Evolutionary conservation across 2,888 invertebrate species (phyloP).

Genomic region (Drosophila diplacantha): DNA sequence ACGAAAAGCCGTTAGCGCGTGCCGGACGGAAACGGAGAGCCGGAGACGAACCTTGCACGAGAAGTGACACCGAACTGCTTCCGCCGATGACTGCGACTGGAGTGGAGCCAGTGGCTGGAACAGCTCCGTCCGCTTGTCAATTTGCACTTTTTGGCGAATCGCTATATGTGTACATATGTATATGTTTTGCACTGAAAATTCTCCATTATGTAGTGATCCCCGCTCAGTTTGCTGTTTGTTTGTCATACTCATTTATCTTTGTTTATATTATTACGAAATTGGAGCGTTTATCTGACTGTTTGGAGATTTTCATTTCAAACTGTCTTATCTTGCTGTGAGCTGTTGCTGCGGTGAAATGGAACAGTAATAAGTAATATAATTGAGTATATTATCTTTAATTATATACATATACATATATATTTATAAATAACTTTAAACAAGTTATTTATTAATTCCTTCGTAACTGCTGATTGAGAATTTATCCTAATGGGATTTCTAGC

Average conservation of each 20-base stretch:
- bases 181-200: slow-evolving; percentile 12
- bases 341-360: not conserved
- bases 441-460: not conserved
- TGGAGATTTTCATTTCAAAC: slow-evolving; percentile 49
- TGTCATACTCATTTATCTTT: slow-evolving; percentile 41
- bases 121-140: slow-evolving; percentile 41
- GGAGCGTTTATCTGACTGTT: slow-evolving; percentile 41
- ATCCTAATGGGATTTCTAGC: not conserved
- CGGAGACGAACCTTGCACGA: slow-evolving; percentile 23
- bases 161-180: not conserved
- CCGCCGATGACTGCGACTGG: slow-evolving; percentile 17
- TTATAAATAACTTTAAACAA: not conserved
- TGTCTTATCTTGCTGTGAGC: slow-evolving; percentile 39
- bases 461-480: no score
- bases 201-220: slow-evolving; percentile 28
- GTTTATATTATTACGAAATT: slow-evolving; percentile 51
- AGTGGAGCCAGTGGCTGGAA: slow-evolving; percentile 18
- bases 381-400: not conserved
- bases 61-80: slow-evolving; percentile 32
- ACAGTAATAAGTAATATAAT: not conserved
- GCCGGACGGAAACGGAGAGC: slow-evolving; percentile 7
- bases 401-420: not conserved
- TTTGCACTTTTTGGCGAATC: slow-evolving; percentile 52
- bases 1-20: slow-evolving; percentile 32
- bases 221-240: slow-evolving; percentile 24